Conservation (phyloP, 2,113 vertebrate species). For the Apistogramma diplotaenia region DNA sequence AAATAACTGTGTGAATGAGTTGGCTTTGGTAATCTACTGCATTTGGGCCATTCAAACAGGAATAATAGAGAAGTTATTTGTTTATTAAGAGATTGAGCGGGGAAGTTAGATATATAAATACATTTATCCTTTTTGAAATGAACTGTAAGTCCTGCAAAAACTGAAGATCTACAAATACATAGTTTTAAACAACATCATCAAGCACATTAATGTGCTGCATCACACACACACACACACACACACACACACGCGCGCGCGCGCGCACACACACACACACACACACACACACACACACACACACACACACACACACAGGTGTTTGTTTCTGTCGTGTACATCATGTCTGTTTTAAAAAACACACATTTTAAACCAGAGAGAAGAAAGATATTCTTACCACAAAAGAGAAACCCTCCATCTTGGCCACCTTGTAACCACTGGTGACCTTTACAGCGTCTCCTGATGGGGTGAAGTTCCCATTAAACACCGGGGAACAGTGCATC, state of each 20-base stretch:
- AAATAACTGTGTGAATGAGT: too few species aligned
- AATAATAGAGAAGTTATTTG: too few species aligned
- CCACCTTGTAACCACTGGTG: conserved; percentile 79
- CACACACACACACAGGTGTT: background rate
- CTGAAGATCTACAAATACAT: background rate
- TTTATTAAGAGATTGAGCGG: too few species aligned
- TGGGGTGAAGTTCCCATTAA: conserved; percentile 73
- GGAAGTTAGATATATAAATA: background rate
- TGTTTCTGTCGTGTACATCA: too few species aligned
- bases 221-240: background rate
- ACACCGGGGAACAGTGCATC: conserved; percentile 83
- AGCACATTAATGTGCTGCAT: too few species aligned
- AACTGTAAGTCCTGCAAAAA: background rate
- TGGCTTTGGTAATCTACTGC: too few species aligned
- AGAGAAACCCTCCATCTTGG: conserved; percentile 79
- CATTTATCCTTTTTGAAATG: background rate
- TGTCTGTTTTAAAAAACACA: background rate
- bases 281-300: too few species aligned
- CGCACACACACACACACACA: too few species aligned
- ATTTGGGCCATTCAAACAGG: too few species aligned
- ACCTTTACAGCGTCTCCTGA: conserved; percentile 82
- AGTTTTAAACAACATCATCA: background rate
- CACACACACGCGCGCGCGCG: too few species aligned
- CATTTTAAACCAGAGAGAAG: background rate
- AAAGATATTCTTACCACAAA: conserved; percentile 85